Conservation (phyloP, 2,797 vertebrate genomes). For the Eurystomus glaucurus region DNA sequence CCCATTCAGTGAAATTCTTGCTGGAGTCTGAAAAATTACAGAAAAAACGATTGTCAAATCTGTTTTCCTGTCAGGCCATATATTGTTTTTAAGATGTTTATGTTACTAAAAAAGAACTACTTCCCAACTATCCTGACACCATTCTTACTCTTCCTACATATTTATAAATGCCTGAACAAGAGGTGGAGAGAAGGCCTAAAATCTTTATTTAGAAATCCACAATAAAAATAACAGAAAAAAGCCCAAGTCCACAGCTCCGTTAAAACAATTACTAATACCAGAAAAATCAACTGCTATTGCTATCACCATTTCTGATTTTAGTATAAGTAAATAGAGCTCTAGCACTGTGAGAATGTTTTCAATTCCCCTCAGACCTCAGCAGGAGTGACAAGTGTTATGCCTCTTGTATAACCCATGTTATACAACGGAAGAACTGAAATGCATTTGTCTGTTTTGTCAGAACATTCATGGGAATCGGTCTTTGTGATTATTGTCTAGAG, state of each 20-base stretch:
- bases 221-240: background rate
- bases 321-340: background rate
- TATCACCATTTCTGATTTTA: background rate
- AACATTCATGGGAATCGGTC: background rate
- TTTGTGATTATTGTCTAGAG: background rate
- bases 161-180: background rate
- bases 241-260: accelerated
- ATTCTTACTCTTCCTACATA: background rate
- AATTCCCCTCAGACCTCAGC: background rate
- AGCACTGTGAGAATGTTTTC: background rate
- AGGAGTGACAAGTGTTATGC: background rate
- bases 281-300: background rate
- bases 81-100: background rate
- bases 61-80: background rate
- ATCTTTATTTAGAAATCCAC: background rate
- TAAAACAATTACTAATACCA: background rate
- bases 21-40: constrained; percentile 72
- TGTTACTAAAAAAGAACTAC: background rate
- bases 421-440: background rate
- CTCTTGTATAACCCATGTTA: background rate
- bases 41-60: background rate
- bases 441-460: background rate
- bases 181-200: background rate
- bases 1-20: constrained; percentile 80
- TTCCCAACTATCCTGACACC: background rate